These are phyloP conservation scores for Sander vitreus DNA, from an alignment of 2,113 vertebrate species.

Conservation along the genomic window DNA sequence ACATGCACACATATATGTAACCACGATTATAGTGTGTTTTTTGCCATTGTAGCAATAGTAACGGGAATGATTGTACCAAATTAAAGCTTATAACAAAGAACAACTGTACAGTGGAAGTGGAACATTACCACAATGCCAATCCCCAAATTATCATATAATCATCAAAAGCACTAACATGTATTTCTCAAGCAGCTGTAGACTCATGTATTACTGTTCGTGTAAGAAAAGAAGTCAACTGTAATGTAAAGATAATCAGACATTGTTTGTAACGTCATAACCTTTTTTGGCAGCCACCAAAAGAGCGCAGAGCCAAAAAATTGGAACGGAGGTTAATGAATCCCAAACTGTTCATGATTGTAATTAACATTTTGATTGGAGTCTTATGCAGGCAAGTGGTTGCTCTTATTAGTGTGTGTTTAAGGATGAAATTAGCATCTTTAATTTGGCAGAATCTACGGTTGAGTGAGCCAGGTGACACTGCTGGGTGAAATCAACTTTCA, in stretches of 20 bases:
- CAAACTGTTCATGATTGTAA: slow-evolving; percentile 49
- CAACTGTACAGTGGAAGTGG: background rate
- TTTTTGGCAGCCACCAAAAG: background rate
- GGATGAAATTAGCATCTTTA: slow-evolving; percentile 66
- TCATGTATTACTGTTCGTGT: no score
- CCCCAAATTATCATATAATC: background rate
- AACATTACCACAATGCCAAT: background rate
- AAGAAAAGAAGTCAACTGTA: background rate
- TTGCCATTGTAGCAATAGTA: background rate
- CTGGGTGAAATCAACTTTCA: slow-evolving; percentile 1
- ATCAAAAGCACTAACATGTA: background rate
- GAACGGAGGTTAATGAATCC: slow-evolving; percentile 38
- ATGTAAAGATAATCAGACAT: slow-evolving; percentile 4
- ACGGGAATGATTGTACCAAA: background rate
- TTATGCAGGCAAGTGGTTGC: slow-evolving; percentile 58
- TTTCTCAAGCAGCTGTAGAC: slow-evolving; percentile 3
- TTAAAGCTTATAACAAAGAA: background rate
- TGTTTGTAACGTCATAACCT: slow-evolving; percentile 17
- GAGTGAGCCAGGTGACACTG: slow-evolving; percentile 43
- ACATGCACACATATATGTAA: background rate
- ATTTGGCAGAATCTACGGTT: slow-evolving; percentile 39
- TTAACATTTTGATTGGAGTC: slow-evolving; percentile 71
- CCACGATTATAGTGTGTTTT: background rate
- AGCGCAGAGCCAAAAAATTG: background rate
- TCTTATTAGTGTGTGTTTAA: slow-evolving; percentile 50